Evolutionary conservation across 2,113 vertebrate species (phyloP), one percentile per base, ranked within the genome.

Genomic region (Pollimyrus isidori): DNA sequence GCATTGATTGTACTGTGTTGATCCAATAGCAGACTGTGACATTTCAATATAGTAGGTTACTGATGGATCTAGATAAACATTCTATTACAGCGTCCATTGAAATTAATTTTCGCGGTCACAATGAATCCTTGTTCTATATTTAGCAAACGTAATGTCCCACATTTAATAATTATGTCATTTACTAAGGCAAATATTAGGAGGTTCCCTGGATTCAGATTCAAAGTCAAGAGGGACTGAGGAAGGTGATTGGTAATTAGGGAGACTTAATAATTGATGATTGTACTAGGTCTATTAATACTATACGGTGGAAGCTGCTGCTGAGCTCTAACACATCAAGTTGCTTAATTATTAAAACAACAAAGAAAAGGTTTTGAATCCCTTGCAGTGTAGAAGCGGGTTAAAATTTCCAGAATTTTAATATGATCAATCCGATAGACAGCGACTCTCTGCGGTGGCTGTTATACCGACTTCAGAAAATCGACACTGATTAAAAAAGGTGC

Each of bases 261-360:
- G 15, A 49, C n/a, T 69, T 7, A 80, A 88, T 82, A 35, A 80
- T 80, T 80, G 7, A 53, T 83, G n/a, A 52, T 13, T 45, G n/a
- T 42, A 3, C 7, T 82, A n/a, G n/a, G n/a, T n/a, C n/a, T n/a
- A 82, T 42, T 42, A 35, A 88, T 53, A 56, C 19, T 10, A 21
- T 21, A n/a, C 50, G 49, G 46, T 39, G 17, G 42, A 26, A 48
- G 69, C 30, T 52, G 80, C 52, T 15, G 17, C 48, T 50, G 9
- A 52, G 49, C 45, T 69, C 15, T 62, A 80, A 88, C 3, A 42
- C 21, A 88, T 23, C 17, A 3, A 48, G 42, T 17, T 11, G 19
- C 48, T 83, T 83, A 82, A 89, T 89, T 89, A 88, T 69, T 88
- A 82, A 53, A 88, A 5, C 53, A 42, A 23, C 9, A 82, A 53